phyloP scores from a whole-genome alignment of 2,888 invertebrate species.

The Marronus borbonicus region DNA sequence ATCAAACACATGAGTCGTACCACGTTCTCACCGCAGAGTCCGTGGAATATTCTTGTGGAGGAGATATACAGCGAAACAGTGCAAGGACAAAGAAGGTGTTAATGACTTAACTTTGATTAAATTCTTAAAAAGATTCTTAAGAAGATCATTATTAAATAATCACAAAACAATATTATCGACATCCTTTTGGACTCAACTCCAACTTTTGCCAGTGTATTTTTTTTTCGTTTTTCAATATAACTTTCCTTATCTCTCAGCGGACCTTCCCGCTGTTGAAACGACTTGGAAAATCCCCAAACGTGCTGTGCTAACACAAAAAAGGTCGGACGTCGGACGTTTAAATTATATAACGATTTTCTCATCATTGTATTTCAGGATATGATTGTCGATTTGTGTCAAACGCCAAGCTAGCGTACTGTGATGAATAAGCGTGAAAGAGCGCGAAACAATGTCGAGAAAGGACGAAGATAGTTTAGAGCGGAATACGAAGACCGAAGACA shows the following conservation, averaged over 20 bases:
- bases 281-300: constrained; percentile 26
- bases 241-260: neutral
- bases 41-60: too few species aligned
- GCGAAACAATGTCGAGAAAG: neutral
- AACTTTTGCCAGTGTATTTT: too few species aligned
- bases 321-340: constrained; percentile 9
- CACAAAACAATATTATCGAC: too few species aligned
- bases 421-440: neutral
- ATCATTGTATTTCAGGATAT: constrained; percentile 25
- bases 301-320: constrained; percentile 9
- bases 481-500: too few species aligned
- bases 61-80: too few species aligned
- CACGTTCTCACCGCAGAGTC: too few species aligned
- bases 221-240: neutral
- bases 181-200: too few species aligned
- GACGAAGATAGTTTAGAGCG: neutral
- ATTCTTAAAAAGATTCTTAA: too few species aligned
- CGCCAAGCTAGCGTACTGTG: neutral
- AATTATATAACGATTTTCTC: constrained; percentile 29
- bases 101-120: too few species aligned
- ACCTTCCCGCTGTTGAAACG: neutral
- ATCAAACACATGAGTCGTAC: too few species aligned
- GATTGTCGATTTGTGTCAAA: constrained; percentile 31
- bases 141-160: too few species aligned
- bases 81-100: too few species aligned